These are phyloP conservation scores for Mormoops blainvillei DNA, from an alignment of 2,113 vertebrate species.

Conservation along the genomic window DNA sequence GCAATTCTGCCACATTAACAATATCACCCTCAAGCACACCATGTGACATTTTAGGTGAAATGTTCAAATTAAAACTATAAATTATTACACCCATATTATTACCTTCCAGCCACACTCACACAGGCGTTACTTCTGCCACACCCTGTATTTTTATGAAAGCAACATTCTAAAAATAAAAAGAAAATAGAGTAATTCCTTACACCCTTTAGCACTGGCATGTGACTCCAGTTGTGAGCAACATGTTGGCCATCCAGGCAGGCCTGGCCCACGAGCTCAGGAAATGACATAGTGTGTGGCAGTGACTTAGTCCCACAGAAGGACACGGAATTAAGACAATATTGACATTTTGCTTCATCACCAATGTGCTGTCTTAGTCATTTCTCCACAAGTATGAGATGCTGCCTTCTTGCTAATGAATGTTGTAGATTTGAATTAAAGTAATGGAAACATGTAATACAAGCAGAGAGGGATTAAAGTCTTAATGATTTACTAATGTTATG, in stretches of 20 bases:
- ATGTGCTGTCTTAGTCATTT: background rate
- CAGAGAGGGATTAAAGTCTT: background rate
- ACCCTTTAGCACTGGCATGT: background rate
- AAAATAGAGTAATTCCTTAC: background rate
- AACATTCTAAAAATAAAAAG: background rate
- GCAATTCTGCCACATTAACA: no score
- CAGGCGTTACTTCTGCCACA: no score
- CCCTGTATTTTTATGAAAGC: constrained; percentile 15
- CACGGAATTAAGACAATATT: background rate
- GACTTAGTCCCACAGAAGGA: background rate
- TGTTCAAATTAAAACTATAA: no score
- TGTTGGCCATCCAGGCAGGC: background rate
- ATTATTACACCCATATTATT: no score
- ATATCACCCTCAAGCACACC: no score
- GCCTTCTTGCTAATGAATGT: background rate
- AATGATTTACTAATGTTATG: background rate
- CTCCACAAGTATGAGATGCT: background rate
- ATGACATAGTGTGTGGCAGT: no score
- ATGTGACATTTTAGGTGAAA: no score
- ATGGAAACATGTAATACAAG: background rate
- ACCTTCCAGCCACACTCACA: no score
- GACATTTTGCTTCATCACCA: background rate
- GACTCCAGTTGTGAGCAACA: background rate
- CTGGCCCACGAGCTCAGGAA: background rate
- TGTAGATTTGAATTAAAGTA: background rate